Evolutionary conservation across 2,113 vertebrate species (phyloP), one percentile per base, ranked within the genome.

Genomic region (Lanius ludovicianus): DNA sequence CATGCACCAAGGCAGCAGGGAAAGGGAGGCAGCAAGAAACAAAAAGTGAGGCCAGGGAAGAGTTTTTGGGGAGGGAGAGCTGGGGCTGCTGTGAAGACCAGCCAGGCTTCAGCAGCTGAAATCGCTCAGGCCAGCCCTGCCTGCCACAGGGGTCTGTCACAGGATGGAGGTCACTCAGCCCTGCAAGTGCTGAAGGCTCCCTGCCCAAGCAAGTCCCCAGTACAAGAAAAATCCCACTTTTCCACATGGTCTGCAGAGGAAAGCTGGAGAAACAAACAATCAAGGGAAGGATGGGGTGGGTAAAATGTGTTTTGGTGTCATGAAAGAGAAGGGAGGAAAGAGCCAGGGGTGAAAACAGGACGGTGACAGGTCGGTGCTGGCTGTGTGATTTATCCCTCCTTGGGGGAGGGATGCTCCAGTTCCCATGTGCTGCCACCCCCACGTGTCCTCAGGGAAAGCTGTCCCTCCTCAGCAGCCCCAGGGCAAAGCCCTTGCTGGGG

Each of bases 401-500:
- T 49, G 12, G 7, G 49, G 0, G 1, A 22, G 44, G 52, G 56
- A 53, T 85, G 53, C 27, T 71, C 75, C 31, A 11, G 63, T 21
- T 64, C 57, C 47, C 14, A 0, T 8, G 18, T 64, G 44, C 90
- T 81, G 41, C 41, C 63, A 52, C 8, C 53, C 50, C 7, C 22
- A 1, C 0, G 0, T 16, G 16, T 67, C 53, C 60, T n/a, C 6
- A 3, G 65, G 50, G 30, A n/a, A 31, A 60, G 35, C 47, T 68
- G 52, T 24, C n/a, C 84, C 47, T 62, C n/a, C 35, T 50, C 70
- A 15, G 23, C 47, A 83, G 33, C 60, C 55, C 47, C 75, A 56
- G 15, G 0, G 19, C 75, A 82, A 57, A 78, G 15, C 31, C 22
- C 47, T 67, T 55, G 7, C 73, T 74, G n/a, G 19, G 47, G 41